Evolutionary conservation across 2,888 invertebrate species (phyloP).

Genomic region (Netelia melanura): DNA sequence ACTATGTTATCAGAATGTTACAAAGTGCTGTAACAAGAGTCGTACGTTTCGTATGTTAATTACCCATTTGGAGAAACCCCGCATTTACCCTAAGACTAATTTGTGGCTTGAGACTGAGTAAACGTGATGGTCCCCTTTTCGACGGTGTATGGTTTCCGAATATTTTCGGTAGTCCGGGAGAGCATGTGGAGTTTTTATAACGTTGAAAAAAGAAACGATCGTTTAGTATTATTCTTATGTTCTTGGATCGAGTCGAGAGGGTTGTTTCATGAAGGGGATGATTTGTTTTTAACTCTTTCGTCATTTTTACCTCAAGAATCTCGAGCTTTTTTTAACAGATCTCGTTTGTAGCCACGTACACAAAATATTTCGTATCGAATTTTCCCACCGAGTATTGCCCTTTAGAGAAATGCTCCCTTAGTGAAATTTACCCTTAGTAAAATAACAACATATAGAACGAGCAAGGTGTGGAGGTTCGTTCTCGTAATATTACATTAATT

Average conservation of each 20-base stretch:
- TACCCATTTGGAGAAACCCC: constrained; percentile 61
- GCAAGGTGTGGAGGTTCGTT: neutral
- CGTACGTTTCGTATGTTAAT: constrained; percentile 21
- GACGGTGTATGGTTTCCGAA: constrained; percentile 72
- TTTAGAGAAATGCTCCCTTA: no score
- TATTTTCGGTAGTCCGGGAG: constrained; percentile 65
- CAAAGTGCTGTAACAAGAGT: no score
- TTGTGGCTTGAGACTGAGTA: constrained; percentile 53
- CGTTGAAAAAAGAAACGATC: neutral
- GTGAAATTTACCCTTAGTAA: neutral
- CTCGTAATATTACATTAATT: constrained; percentile 15
- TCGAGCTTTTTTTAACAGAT: no score
- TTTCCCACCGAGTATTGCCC: no score
- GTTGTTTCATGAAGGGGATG: neutral
- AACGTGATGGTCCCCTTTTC: constrained; percentile 34
- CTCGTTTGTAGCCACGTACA: no score
- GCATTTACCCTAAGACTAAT: constrained; percentile 53
- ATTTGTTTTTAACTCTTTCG: no score
- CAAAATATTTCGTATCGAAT: no score
- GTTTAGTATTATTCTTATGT: neutral
- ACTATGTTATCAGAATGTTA: no score
- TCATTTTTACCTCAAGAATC: no score
- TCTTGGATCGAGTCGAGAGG: neutral
- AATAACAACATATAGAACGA: neutral
- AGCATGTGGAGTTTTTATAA: constrained; percentile 55